A percentile compares a stretch with the other conserved stretches of the same genome.
Conservation (phyloP, 2,888 invertebrate genomes). For the Lepetodrilus schrolli region DNA sequence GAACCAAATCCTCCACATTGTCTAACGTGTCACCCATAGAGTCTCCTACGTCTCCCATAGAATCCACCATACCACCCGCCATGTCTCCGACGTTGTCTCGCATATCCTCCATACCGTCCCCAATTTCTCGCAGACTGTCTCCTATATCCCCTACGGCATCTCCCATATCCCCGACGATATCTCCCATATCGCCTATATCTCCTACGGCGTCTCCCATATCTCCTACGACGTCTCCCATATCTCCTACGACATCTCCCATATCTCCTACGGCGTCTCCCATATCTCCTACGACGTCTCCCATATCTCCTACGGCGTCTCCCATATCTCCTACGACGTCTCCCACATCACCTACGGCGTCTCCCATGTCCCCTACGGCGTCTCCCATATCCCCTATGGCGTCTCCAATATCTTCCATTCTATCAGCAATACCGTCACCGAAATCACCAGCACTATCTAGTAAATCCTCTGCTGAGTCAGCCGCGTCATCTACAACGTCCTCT, state of each 20-base stretch:
- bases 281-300: background rate
- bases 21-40: slow-evolving; percentile 1
- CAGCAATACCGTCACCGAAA: background rate
- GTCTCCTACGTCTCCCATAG: background rate
- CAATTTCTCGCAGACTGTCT: slow-evolving; percentile 13
- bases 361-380: background rate
- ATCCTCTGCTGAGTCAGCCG: background rate
- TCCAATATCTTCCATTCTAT: background rate
- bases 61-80: background rate
- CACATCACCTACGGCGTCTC: background rate
- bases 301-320: slow-evolving; percentile 25
- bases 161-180: background rate
- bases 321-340: background rate
- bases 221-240: background rate
- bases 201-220: background rate
- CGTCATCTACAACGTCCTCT: background rate
- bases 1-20: background rate
- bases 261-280: background rate
- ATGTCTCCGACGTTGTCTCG: background rate
- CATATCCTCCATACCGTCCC: slow-evolving; percentile 1
- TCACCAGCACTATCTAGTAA: background rate
- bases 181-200: background rate
- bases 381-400: background rate
- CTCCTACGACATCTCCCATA: background rate
- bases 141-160: slow-evolving; percentile 10